These are phyloP conservation scores for Paradoxurus hermaphroditus DNA, from an alignment of 2,113 vertebrate species.

Conservation along the genomic window DNA sequence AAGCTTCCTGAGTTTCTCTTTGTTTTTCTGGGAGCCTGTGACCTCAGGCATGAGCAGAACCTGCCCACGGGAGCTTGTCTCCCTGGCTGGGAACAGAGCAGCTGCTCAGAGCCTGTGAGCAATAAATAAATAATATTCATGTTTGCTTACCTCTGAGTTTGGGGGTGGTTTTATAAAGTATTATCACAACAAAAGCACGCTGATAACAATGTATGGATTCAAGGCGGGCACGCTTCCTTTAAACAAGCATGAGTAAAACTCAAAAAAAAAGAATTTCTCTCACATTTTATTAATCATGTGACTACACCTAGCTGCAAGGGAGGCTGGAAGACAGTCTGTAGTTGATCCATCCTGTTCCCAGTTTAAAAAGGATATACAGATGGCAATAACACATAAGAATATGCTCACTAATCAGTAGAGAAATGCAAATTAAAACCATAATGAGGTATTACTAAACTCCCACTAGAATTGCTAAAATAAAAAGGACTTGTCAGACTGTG, in stretches of 20 bases:
- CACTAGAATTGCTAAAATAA: not conserved
- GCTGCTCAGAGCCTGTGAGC: not conserved
- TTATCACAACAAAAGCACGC: not conserved
- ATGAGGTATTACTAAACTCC: not conserved
- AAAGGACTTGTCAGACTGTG: not conserved
- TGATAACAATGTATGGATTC: not conserved
- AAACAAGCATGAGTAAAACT: not conserved
- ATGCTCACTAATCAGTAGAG: not conserved
- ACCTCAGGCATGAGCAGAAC: not conserved
- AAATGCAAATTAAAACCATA: not conserved
- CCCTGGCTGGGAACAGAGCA: not conserved
- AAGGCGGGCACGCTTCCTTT: not conserved
- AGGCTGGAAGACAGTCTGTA: not conserved
- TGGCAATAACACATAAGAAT: not conserved
- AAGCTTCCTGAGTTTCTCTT: not conserved
- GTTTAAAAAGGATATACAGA: not conserved
- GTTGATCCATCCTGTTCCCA: not conserved
- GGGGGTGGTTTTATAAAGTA: not conserved
- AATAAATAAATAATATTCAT: not conserved
- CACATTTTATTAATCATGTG: not conserved
- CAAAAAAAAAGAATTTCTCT: constrained; percentile 9
- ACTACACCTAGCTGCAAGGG: constrained; percentile 38
- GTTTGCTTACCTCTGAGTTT: not conserved
- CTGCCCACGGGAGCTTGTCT: not conserved
- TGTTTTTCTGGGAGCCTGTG: not conserved